These are phyloP conservation scores for Smutsia gigantea DNA, from an alignment of 2,797 vertebrate species.

Conservation along the genomic window DNA sequence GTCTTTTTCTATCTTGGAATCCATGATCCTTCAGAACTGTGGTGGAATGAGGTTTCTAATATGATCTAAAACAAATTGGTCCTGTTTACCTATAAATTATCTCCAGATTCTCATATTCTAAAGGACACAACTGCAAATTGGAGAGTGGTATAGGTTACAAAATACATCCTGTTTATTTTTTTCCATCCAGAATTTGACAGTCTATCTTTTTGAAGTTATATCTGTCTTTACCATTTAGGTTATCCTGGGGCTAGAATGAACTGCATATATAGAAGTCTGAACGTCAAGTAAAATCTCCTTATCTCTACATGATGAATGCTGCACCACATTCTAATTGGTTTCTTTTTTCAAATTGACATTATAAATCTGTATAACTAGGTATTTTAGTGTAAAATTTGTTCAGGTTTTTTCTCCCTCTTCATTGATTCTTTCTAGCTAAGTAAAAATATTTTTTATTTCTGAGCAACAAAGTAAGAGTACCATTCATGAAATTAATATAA, in stretches of 20 bases:
- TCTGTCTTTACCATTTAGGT: neutral
- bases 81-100: neutral
- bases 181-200: neutral
- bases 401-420: neutral
- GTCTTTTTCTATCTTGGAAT: neutral
- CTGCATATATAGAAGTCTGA: neutral
- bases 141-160: neutral
- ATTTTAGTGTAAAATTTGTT: constrained; percentile 1
- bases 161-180: neutral
- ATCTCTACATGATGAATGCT: neutral
- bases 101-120: neutral
- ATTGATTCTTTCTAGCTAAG: neutral
- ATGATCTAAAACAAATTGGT: neutral
- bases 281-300: neutral
- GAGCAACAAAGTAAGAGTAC: constrained; percentile 47
- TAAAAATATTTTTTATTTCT: neutral
- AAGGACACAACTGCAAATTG: neutral
- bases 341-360: neutral
- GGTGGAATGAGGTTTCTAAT: neutral
- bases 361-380: neutral
- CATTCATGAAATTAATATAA: constrained; percentile 77
- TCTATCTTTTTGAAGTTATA: neutral
- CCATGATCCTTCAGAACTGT: neutral
- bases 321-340: neutral
- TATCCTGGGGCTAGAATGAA: neutral